phyloP scores from a whole-genome alignment of 2,888 invertebrate species.

The Chaetogeoica ovagalla region DNA sequence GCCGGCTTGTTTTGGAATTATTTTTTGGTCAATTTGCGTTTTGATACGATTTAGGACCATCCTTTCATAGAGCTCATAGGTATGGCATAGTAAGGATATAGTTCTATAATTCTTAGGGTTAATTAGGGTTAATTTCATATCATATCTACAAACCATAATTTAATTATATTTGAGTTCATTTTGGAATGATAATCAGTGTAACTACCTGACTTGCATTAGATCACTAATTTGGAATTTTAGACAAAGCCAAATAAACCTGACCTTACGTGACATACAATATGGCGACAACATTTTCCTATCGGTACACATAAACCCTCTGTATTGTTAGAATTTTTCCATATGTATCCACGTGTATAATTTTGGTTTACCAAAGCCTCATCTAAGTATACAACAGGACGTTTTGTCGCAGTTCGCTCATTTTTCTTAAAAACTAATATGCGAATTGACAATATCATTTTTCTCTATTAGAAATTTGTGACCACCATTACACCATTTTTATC shows the following conservation, averaged over 20 bases:
- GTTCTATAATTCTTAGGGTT: background rate
- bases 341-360: background rate
- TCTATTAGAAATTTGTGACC: background rate
- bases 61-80: too few species aligned
- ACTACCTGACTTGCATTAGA: background rate
- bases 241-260: constrained; percentile 3
- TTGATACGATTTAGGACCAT: background rate
- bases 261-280: background rate
- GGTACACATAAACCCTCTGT: too few species aligned
- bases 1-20: too few species aligned
- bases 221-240: background rate
- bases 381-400: background rate
- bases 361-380: background rate
- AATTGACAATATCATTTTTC: background rate
- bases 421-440: background rate
- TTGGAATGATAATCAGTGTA: background rate
- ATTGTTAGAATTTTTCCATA: too few species aligned
- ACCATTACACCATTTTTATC: background rate
- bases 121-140: background rate
- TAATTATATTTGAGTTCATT: background rate
- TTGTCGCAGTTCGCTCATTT: too few species aligned
- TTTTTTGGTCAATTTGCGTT: background rate
- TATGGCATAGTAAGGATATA: too few species aligned
- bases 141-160: background rate
- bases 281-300: too few species aligned